These are phyloP conservation scores for Apodemia duryi DNA, from an alignment of 2,888 invertebrate genomes.

Conservation along the genomic window DNA sequence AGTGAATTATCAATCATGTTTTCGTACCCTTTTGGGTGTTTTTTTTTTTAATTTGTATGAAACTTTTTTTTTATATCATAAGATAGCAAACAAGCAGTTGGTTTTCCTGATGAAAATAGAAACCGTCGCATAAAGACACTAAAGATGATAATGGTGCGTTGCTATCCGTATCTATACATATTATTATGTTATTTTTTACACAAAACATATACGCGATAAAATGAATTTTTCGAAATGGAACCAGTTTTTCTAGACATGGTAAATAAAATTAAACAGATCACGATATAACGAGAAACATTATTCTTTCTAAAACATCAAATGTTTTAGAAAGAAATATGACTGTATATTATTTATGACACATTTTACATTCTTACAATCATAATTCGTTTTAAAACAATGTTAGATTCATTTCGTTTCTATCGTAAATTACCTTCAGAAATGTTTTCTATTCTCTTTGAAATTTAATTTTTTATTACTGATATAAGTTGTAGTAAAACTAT, in stretches of 20 bases:
- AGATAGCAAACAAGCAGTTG: too few relatives aligned
- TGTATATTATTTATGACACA: slow-evolving; percentile 3
- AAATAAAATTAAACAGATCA: slow-evolving; percentile 3
- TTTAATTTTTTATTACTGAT: neutral
- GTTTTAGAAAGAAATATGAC: neutral
- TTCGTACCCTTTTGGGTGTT: too few relatives aligned
- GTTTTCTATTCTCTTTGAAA: neutral
- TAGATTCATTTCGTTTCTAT: neutral
- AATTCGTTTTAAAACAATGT: neutral
- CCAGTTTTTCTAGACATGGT: neutral
- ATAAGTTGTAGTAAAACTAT: neutral
- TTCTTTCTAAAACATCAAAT: neutral
- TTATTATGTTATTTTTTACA: too few relatives aligned
- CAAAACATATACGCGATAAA: too few relatives aligned
- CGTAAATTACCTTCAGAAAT: neutral
- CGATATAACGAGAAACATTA: slow-evolving; percentile 1
- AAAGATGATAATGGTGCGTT: too few relatives aligned
- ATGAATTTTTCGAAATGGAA: neutral
- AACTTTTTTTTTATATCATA: too few relatives aligned
- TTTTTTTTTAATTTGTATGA: too few relatives aligned
- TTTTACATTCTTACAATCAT: neutral
- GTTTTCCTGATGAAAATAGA: too few relatives aligned
- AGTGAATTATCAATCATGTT: too few relatives aligned
- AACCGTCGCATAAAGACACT: too few relatives aligned
- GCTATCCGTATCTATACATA: too few relatives aligned